Evolutionary conservation across 2,888 invertebrate genomes (phyloP).

Genomic region (Hyles lineata): DNA sequence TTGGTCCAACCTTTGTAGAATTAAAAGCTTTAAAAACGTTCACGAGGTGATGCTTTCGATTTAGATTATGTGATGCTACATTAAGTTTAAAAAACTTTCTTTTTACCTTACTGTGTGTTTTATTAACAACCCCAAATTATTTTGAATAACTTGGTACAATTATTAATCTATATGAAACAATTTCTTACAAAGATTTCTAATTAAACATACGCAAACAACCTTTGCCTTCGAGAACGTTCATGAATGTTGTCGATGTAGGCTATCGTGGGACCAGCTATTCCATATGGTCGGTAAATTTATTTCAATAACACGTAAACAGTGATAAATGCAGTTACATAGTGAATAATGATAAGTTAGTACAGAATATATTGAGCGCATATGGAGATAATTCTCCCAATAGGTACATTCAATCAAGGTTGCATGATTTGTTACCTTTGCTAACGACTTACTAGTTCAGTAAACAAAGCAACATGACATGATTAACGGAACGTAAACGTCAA

Average conservation of each 20-base stretch:
- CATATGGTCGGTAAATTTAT: background rate
- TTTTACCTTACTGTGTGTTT: conserved; percentile 31
- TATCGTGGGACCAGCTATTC: too few species aligned
- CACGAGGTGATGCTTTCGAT: conserved; percentile 49
- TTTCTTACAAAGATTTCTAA: too few species aligned
- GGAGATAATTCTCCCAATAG: background rate
- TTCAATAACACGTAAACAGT: background rate
- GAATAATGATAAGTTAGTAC: background rate
- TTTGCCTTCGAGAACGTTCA: too few species aligned
- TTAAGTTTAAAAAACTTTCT: conserved; percentile 48
- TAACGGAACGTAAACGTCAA: conserved; percentile 43
- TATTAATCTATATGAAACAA: background rate
- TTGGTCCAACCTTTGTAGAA: conserved; percentile 45
- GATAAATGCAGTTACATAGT: background rate
- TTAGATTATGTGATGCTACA: conserved; percentile 54
- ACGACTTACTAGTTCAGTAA: background rate
- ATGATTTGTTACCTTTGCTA: conserved; percentile 26
- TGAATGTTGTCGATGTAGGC: too few species aligned
- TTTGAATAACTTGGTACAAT: conserved; percentile 19
- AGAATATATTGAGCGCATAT: background rate
- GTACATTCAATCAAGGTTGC: conserved; percentile 7
- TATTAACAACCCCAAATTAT: conserved; percentile 22
- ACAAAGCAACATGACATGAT: conserved; percentile 27
- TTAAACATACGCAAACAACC: too few species aligned
- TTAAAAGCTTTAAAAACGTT: conserved; percentile 51